These are phyloP conservation scores for Drosophila navojoa DNA, from an alignment of 1,140 invertebrate species.

Conservation along the genomic window DNA sequence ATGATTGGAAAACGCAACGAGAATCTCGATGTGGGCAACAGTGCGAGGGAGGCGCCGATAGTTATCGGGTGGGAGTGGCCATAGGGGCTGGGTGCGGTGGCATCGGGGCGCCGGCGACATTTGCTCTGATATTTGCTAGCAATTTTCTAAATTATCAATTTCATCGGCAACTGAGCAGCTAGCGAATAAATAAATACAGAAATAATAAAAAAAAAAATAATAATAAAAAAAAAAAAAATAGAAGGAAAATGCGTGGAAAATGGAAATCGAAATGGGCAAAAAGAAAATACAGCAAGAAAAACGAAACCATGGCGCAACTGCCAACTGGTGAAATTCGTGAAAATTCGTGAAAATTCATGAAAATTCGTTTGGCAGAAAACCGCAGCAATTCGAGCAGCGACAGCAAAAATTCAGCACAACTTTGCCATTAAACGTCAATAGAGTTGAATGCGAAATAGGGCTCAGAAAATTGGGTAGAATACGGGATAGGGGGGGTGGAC, in stretches of 20 bases:
- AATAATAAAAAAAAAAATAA: slow-evolving; percentile 49
- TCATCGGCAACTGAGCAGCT: slow-evolving; percentile 51
- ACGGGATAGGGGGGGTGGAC: neutral
- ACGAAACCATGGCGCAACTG: slow-evolving; percentile 58
- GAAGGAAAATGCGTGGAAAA: slow-evolving; percentile 37
- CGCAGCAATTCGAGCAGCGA: slow-evolving; percentile 63
- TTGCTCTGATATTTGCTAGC: slow-evolving; percentile 62
- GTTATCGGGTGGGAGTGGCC: neutral
- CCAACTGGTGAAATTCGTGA: slow-evolving; percentile 65
- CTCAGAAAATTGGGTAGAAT: slow-evolving; percentile 32
- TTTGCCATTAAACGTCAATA: slow-evolving; percentile 76
- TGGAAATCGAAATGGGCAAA: slow-evolving; percentile 32
- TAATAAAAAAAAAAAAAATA: slow-evolving; percentile 46
- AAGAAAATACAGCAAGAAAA: slow-evolving; percentile 24
- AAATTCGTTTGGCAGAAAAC: slow-evolving; percentile 54
- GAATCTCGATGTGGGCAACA: slow-evolving; percentile 19
- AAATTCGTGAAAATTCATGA: slow-evolving; percentile 52
- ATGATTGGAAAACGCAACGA: neutral
- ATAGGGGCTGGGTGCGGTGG: neutral
- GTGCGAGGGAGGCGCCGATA: too few species aligned
- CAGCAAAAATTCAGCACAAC: slow-evolving; percentile 63
- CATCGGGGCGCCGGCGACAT: slow-evolving; percentile 2
- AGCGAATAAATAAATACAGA: slow-evolving; percentile 57
- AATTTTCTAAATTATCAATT: slow-evolving; percentile 81
- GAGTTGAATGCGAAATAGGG: slow-evolving; percentile 29